Evolutionary conservation across 1,140 invertebrate species (phyloP), one percentile per base, ranked within the genome.

Genomic region (Mycetomoellerius zeteki): DNA sequence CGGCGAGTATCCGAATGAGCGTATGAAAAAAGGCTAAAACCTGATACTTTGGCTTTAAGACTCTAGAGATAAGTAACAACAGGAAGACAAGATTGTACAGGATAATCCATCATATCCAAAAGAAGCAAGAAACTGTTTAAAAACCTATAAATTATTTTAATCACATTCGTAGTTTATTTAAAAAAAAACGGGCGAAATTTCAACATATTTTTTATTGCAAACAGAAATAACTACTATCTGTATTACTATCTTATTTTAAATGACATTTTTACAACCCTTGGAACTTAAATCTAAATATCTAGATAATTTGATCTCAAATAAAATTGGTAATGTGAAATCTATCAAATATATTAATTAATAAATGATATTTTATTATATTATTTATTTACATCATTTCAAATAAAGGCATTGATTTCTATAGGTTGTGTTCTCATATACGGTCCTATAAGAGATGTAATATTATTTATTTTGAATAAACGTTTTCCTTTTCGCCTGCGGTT

Each of bases 1-100:
- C 93, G 92, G 93, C 86, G 54, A 93, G 90, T 91, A 92, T 90
- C 81, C 76, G 82, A 89, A 30, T 85, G 85, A 85, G 82, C 87
- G 64, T 71, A 78, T 69, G 85, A 88, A 89, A 91, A 89, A 88
- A 80, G 72, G 47, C 52, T 60, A 91, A 91, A 90, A 91, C 86
- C 65, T 54, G 93, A 94, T 93, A 94, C 91, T 71, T 88, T 33
- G 85, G 81, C 69, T 69, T 50, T 56, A 80, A 88, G 69, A 89
- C 60, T 78, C 69, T 60, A 72, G 82, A 91, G 87, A 89, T 82
- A 86, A 89, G 80, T 50, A 86, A 71, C 16, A 71, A 58, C 56
- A 62, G 65, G 73, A 52, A 80, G 64, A 52, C 65, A 82, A 10
- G 88, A 80, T 33, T 47, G 37, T 47, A 33, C 33, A 6, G 12